Percentiles rank a stretch among this genome's conserved stretches.
Conservation (phyloP, 2,888 invertebrate genomes). For the Parnassius orleans region DNA sequence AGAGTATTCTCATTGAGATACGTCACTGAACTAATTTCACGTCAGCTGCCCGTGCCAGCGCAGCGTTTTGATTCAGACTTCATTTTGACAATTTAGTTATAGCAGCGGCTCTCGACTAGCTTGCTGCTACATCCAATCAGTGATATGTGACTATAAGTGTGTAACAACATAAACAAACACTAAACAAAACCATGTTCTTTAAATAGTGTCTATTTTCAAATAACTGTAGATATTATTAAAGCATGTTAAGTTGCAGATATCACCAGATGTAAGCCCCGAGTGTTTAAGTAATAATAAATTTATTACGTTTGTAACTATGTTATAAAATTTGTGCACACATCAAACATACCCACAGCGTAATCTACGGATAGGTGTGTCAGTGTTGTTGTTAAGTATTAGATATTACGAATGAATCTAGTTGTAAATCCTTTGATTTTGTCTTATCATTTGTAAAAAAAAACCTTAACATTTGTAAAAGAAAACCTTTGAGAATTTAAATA, state of each 20-base stretch:
- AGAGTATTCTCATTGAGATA: slow-evolving; percentile 32
- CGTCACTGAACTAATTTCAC: slow-evolving; percentile 60
- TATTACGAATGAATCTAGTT: no score
- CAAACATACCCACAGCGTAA: no score
- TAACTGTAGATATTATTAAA: slow-evolving; percentile 12
- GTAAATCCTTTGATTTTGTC: no score
- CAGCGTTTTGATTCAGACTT: slow-evolving; percentile 64
- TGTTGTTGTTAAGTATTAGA: no score
- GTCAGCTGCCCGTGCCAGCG: slow-evolving; percentile 57
- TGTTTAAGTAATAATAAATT: no score
- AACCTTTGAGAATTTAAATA: no score
- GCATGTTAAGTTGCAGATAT: slow-evolving; percentile 4
- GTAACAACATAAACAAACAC: slow-evolving; percentile 38
- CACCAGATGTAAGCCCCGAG: slow-evolving; percentile 3
- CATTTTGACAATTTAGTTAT: slow-evolving; percentile 69
- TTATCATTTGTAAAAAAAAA: no score
- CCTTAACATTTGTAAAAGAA: no score
- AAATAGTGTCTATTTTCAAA: slow-evolving; percentile 10
- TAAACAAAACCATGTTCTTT: slow-evolving; percentile 6
- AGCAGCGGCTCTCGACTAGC: slow-evolving; percentile 50
- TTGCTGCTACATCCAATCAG: slow-evolving; percentile 37
- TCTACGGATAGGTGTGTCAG: no score
- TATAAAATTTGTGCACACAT: no score
- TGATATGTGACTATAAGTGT: slow-evolving; percentile 36
- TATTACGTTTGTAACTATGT: no score